These are phyloP conservation scores for Arion vulgaris DNA, from an alignment of 1,140 invertebrate species.

Conservation along the genomic window DNA sequence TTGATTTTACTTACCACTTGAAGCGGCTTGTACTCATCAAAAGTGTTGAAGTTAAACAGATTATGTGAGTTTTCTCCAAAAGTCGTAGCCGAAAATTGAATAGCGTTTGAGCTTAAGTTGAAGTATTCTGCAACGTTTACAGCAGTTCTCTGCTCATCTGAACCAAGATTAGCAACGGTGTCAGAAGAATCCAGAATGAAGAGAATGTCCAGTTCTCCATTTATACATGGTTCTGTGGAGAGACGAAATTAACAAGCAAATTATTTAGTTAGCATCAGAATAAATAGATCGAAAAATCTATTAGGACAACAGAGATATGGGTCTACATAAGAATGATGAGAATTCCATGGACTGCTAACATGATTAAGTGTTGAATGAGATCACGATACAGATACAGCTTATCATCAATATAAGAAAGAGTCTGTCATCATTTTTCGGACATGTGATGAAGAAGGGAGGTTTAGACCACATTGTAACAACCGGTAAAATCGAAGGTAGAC, in stretches of 20 bases:
- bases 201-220: conserved; percentile 44
- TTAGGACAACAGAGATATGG: no score
- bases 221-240: background rate
- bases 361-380: no score
- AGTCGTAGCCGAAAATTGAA: conserved; percentile 47
- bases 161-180: conserved; percentile 47
- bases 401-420: no score
- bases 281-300: no score
- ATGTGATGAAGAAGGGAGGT: no score
- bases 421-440: no score
- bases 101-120: conserved; percentile 44
- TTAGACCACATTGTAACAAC: no score
- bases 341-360: no score
- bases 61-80: conserved; percentile 15
- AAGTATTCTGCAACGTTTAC: conserved; percentile 43
- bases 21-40: background rate
- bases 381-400: no score
- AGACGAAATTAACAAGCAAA: background rate
- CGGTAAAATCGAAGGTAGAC: no score
- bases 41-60: background rate
- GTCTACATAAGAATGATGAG: no score
- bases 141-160: conserved; percentile 46
- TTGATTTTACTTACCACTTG: background rate
- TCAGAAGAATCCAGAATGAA: conserved; percentile 55
- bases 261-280: no score